These are phyloP conservation scores for Drosophila orosa DNA, from an alignment of 1,140 invertebrate genomes.

Conservation along the genomic window DNA sequence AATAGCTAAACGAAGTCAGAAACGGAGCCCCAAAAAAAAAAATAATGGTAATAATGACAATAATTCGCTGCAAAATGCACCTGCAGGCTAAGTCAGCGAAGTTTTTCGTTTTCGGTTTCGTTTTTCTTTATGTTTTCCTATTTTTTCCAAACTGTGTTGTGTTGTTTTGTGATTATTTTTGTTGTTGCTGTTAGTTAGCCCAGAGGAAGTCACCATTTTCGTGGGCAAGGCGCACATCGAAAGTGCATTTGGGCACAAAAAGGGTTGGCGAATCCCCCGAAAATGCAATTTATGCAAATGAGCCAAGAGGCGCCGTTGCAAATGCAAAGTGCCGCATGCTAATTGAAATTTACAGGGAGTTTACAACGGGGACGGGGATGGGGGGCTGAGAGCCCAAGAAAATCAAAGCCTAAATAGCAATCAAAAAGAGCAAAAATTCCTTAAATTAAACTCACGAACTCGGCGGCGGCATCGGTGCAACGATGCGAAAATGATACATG, in stretches of 20 bases:
- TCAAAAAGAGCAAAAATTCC: slow-evolving; percentile 81
- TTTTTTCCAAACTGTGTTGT: slow-evolving; percentile 35
- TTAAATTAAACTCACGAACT: slow-evolving; percentile 82
- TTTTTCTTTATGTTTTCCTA: slow-evolving; percentile 27
- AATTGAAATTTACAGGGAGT: slow-evolving; percentile 70
- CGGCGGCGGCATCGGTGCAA: slow-evolving; percentile 53
- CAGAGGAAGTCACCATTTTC: slow-evolving; percentile 58
- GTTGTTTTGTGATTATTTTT: slow-evolving; percentile 30
- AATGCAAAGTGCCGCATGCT: slow-evolving; percentile 82
- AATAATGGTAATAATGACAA: slow-evolving; percentile 81
- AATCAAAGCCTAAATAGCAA: slow-evolving; percentile 79
- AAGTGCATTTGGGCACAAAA: slow-evolving; percentile 40
- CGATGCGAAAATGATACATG: slow-evolving; percentile 82
- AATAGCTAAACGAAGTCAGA: slow-evolving; percentile 50
- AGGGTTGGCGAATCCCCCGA: slow-evolving; percentile 72
- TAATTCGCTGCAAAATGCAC: slow-evolving; percentile 78
- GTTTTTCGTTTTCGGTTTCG: slow-evolving; percentile 56
- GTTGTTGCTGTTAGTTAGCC: slow-evolving; percentile 45
- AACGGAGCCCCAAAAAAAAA: slow-evolving; percentile 23
- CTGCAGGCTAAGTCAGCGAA: slow-evolving; percentile 69
- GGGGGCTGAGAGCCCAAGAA: slow-evolving; percentile 15
- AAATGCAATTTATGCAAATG: slow-evolving; percentile 80
- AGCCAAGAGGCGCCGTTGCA: slow-evolving; percentile 75
- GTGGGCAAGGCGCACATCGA: slow-evolving; percentile 60
- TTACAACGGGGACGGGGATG: background rate